Evolutionary conservation across 2,113 vertebrate species (phyloP), one percentile per base, ranked within the genome.

Genomic region (Limnothrissa miodon): DNA sequence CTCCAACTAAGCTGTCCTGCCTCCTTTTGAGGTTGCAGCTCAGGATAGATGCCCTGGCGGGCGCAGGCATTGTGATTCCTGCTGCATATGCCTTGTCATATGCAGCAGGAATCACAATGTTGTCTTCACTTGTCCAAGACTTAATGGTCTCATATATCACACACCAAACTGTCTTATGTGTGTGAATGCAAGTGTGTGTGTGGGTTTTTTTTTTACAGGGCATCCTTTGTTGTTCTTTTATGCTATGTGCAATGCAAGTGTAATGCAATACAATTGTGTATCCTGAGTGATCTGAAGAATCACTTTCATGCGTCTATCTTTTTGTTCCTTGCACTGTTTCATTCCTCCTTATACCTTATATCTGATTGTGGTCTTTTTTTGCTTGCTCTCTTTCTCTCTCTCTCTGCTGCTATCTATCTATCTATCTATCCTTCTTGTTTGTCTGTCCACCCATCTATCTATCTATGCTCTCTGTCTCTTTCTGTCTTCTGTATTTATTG

Each of bases 391-490:
- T 87, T 90, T 87, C 86, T 88, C 10, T 78, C 36, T 90, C 45
- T 80, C 25, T 81, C 66, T 79, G 7, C 45, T 42, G 2, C 42
- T 42, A 4, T 42, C 13, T 39, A 44, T 44, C 51, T 39, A 5
- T 78, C 2, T 80, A 45, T 53, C 70, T 78, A 85, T 84, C 83
- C 87, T 83, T 89, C 89, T 90, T 79, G 82, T n/a, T n/a, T n/a
- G n/a, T n/a, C n/a, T n/a, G n/a, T n/a, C 82, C 82, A 4, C 82
- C 82, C 90, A 88, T 92, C 88, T 87, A 88, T 89, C 86, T 89
- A 13, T 79, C 25, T 90, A n/a, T n/a, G n/a, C 45, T 80, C n/a
- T 82, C 78, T 80, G 8, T 44, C 81, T 46, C 46, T 39, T 23
- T 39, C n/a, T 46, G 19, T 36, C 45, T 48, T 87, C 89, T 89